Conservation (phyloP, 2,888 invertebrate species). For the Mycogona germanica region DNA sequence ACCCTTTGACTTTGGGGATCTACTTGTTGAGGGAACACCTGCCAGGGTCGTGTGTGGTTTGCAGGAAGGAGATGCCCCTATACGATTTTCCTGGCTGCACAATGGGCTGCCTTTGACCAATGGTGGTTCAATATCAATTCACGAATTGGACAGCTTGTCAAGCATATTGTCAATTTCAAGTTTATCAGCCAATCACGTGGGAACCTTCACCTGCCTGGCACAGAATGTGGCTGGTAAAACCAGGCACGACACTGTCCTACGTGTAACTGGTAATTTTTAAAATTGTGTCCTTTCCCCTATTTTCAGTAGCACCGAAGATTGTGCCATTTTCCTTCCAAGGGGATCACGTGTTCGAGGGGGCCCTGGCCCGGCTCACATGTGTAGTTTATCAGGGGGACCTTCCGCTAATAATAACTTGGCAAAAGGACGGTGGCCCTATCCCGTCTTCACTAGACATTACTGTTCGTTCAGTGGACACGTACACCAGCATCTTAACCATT, state of each 20-base stretch:
- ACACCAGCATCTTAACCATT: slow-evolving; percentile 17
- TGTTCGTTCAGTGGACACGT: slow-evolving; percentile 8
- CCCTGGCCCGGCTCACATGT: slow-evolving; percentile 15
- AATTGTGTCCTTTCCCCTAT: slow-evolving; percentile 30
- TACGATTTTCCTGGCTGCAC: slow-evolving; percentile 53
- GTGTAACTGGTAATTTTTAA: slow-evolving; percentile 16
- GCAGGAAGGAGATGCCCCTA: slow-evolving; percentile 31
- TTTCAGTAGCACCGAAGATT: slow-evolving; percentile 60
- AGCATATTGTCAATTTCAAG: slow-evolving; percentile 42
- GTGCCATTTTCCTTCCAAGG: slow-evolving; percentile 16
- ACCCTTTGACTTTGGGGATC: slow-evolving; percentile 40
- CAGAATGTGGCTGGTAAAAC: slow-evolving; percentile 7
- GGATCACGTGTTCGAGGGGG: slow-evolving; percentile 14
- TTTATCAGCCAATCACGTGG: slow-evolving; percentile 28
- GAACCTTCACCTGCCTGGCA: slow-evolving; percentile 31
- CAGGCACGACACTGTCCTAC: slow-evolving; percentile 5
- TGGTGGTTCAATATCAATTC: slow-evolving; percentile 34
- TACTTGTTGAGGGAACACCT: slow-evolving; percentile 21
- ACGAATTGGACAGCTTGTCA: slow-evolving; percentile 27
- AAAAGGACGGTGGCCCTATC: slow-evolving; percentile 4
- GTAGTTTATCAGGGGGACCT: slow-evolving; percentile 18
- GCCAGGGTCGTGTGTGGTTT: slow-evolving; percentile 23
- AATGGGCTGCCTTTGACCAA: slow-evolving; percentile 38
- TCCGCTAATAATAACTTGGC: slow-evolving; percentile 11
- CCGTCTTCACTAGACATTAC: background rate